Evolutionary conservation across 35 echinoderm and acorn worm genomes (phyloP).

Genomic region (Ophiothrix spiculata): DNA sequence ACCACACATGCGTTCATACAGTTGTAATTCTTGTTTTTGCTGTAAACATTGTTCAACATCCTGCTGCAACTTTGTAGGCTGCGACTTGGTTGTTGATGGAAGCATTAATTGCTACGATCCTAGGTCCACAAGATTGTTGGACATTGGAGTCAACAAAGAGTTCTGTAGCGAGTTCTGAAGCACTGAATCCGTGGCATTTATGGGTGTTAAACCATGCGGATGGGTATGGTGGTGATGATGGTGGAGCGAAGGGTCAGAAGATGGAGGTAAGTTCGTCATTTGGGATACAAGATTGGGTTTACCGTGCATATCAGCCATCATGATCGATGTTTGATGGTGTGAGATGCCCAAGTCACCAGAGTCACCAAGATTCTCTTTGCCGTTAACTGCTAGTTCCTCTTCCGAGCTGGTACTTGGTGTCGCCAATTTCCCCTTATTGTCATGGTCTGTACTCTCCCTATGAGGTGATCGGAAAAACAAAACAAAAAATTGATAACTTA

Average conservation of each 20-base stretch:
- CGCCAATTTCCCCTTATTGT: slow-evolving; percentile 55
- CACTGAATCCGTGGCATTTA: slow-evolving; percentile 54
- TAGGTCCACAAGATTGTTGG: slow-evolving; percentile 64
- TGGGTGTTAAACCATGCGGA: slow-evolving; percentile 37
- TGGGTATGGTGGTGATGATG: slow-evolving; percentile 14
- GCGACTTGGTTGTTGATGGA: neutral
- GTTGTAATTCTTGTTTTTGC: neutral
- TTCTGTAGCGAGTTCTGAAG: slow-evolving; percentile 70
- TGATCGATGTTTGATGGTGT: slow-evolving; percentile 26
- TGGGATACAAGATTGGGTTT: slow-evolving; percentile 31
- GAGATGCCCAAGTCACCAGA: slow-evolving; percentile 8
- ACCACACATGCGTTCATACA: neutral
- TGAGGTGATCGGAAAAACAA: neutral
- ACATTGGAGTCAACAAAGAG: slow-evolving; percentile 61
- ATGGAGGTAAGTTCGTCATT: slow-evolving; percentile 27
- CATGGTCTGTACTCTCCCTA: slow-evolving; percentile 64
- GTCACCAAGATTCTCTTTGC: slow-evolving; percentile 55
- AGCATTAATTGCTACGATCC: slow-evolving; percentile 41
- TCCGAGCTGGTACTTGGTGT: slow-evolving; percentile 64
- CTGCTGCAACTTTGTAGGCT: neutral
- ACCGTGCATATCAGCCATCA: slow-evolving; percentile 29
- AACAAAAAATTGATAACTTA: neutral
- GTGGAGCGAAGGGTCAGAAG: neutral
- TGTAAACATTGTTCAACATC: neutral
- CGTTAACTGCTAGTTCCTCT: slow-evolving; percentile 53